Evolutionary conservation across 37 sponge, comb jelly and placozoan species (phyloP), one percentile per base, ranked within the genome.

Genomic region (Bolinopsis microptera): DNA sequence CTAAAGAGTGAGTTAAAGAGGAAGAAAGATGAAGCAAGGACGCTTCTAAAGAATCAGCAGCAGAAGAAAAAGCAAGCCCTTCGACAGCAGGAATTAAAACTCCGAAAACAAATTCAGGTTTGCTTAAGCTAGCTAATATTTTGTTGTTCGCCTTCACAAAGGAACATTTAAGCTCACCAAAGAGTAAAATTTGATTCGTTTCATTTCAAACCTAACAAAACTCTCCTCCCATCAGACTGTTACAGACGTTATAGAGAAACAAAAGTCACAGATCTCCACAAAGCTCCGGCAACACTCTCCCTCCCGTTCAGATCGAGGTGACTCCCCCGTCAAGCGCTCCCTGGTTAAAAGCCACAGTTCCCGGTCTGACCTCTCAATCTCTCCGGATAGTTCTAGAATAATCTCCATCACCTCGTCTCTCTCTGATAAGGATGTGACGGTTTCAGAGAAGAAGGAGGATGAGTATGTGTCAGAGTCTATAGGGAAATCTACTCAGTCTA

Each of bases 71-170:
- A 86, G 61, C 48, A 86, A n/a, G 90, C 90, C 2, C 48, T 86
- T 8, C 9, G 35, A 40, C 90, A 86, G 41, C 90, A 86, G 61
- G 90, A 86, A 38, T 5, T 41, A 0, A 86, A 34, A 41, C 31
- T 86, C 25, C 32, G 90, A 38, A 86, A 86, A 39, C 90, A 86
- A 30, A 86, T 86, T 36, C 90, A 86, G 90, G 90, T 86, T 72
- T 67, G 18, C n/a, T n/a, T n/a, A n/a, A n/a, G n/a, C n/a, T n/a
- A n/a, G n/a, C n/a, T n/a, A n/a, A n/a, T n/a, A n/a, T n/a, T n/a
- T n/a, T 18, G 61, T 48, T 48, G 61, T 72, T 8, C 75, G 31
- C 26, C 75, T 30, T n/a, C n/a, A n/a, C n/a, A n/a, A n/a, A n/a
- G n/a, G n/a, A n/a, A n/a, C n/a, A n/a, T 30, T 8, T 32, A 34